Conservation (phyloP, 2,113 vertebrate genomes). For the Ochotona princeps region DNA sequence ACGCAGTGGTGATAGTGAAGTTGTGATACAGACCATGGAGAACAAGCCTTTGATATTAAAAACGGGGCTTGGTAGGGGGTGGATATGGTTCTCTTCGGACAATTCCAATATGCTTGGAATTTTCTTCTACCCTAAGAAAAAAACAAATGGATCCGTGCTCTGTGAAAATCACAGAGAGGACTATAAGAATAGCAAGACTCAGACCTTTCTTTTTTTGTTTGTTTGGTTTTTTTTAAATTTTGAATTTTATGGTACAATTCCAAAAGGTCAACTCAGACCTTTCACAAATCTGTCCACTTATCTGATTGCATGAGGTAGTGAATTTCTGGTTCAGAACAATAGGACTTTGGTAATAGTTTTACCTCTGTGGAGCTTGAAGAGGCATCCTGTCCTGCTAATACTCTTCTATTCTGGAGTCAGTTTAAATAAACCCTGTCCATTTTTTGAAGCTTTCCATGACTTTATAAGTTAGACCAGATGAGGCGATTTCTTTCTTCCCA, state of each 20-base stretch:
- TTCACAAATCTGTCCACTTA: not conserved
- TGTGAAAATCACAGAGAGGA: not conserved
- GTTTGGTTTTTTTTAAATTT: too few relatives aligned
- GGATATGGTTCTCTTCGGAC: not conserved
- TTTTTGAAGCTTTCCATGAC: slow-evolving; percentile 55
- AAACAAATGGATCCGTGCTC: not conserved
- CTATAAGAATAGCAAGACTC: not conserved
- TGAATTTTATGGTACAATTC: too few relatives aligned
- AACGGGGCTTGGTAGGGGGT: not conserved
- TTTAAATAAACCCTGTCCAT: slow-evolving; percentile 61
- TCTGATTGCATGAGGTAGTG: not conserved
- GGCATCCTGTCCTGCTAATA: not conserved
- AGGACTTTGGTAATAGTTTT: slow-evolving; percentile 25
- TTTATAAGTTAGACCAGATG: slow-evolving; percentile 63
- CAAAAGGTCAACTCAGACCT: not conserved
- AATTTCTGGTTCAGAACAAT: slow-evolving; percentile 26
- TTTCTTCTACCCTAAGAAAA: slow-evolving; percentile 40
- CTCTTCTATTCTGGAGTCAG: slow-evolving; percentile 29
- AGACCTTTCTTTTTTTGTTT: not conserved
- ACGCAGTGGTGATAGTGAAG: not conserved
- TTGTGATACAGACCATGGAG: not conserved
- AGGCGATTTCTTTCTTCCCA: slow-evolving; percentile 57
- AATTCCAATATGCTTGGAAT: slow-evolving; percentile 15
- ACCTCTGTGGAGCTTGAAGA: slow-evolving; percentile 16
- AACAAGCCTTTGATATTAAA: slow-evolving; percentile 17